These are phyloP conservation scores for Anabacerthia variegaticeps DNA, from an alignment of 2,797 vertebrate species.

Conservation along the genomic window DNA sequence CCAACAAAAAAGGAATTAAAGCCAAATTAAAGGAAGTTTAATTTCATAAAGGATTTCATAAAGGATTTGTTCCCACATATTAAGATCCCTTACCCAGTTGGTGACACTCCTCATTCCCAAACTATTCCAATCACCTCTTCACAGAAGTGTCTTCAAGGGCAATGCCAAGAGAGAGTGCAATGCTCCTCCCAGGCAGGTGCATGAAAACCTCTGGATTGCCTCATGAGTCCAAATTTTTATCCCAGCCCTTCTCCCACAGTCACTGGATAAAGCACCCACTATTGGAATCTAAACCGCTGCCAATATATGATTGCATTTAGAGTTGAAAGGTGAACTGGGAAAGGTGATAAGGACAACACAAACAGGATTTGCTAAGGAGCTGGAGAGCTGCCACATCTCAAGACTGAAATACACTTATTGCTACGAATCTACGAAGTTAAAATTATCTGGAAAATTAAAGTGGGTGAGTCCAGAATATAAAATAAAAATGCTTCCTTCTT, in stretches of 20 bases:
- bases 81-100: background rate
- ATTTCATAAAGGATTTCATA: background rate
- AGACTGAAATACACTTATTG: background rate
- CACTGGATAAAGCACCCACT: background rate
- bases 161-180: rapidly evolving
- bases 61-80: background rate
- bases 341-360: background rate
- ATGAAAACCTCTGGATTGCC: background rate
- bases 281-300: background rate
- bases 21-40: background rate
- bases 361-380: background rate
- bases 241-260: background rate
- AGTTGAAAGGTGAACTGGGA: background rate
- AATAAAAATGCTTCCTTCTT: background rate
- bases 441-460: background rate
- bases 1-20: background rate
- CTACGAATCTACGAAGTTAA: background rate
- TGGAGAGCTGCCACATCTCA: background rate
- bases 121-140: background rate
- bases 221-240: background rate
- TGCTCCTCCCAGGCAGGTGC: background rate
- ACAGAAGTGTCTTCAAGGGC: background rate
- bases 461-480: background rate
- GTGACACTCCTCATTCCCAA: background rate
- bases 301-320: background rate